A percentile compares a stretch with the other conserved stretches of the same genome.
Conservation (phyloP, 1,140 invertebrate species). For the Heliconius melpomene region DNA sequence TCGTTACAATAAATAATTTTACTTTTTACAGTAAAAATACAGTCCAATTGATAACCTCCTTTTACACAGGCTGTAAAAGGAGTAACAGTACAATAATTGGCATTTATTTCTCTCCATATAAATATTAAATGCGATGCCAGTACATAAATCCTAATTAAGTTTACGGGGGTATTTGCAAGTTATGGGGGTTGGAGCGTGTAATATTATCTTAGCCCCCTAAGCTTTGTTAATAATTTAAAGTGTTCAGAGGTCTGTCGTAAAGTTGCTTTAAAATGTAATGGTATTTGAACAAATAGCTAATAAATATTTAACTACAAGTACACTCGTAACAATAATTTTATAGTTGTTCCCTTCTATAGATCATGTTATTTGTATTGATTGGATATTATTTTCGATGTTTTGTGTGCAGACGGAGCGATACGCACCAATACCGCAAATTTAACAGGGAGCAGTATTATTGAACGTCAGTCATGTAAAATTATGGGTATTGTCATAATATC, state of each 20-base stretch:
- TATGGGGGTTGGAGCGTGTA: constrained; percentile 36
- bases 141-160: constrained; percentile 45
- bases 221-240: constrained; percentile 13
- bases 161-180: constrained; percentile 43
- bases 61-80: not conserved
- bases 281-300: constrained; percentile 7
- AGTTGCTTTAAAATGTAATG: constrained; percentile 23
- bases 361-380: not conserved
- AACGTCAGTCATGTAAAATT: not conserved
- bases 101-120: constrained; percentile 27
- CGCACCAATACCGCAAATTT: not conserved
- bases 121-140: constrained; percentile 42
- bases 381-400: not conserved
- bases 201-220: constrained; percentile 4
- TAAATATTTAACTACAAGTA: constrained; percentile 11
- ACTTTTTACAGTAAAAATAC: no score
- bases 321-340: constrained; percentile 5
- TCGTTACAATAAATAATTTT: not conserved
- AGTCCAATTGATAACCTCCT: not conserved
- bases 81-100: not conserved
- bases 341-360: not conserved
- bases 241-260: constrained; percentile 12
- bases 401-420: not conserved
- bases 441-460: not conserved
- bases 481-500: no score